phyloP scores from a whole-genome alignment of 2,888 invertebrate genomes.

The Plebejus argus region DNA sequence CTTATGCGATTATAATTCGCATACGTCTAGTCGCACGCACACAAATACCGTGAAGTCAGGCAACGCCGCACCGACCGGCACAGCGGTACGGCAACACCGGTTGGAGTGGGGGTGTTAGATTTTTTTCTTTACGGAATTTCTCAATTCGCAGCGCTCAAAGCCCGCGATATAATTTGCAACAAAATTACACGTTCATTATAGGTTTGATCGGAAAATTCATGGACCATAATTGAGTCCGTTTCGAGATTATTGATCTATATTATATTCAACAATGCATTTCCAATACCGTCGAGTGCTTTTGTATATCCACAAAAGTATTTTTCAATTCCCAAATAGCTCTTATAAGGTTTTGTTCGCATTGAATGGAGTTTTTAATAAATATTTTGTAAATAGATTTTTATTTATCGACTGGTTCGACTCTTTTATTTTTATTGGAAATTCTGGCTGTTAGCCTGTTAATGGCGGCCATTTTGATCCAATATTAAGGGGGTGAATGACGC shows the following conservation, averaged over 20 bases:
- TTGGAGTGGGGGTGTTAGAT: too few relatives aligned
- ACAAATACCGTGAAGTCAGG: too few relatives aligned
- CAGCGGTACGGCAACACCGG: too few relatives aligned
- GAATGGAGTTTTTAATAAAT: slow-evolving; percentile 14
- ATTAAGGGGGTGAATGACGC: too few relatives aligned
- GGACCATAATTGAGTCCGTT: background rate
- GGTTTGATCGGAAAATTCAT: background rate
- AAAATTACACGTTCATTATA: background rate
- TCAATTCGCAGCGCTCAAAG: too few relatives aligned
- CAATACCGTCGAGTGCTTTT: background rate
- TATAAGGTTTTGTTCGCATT: slow-evolving; percentile 5
- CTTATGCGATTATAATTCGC: too few relatives aligned
- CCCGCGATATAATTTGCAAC: background rate
- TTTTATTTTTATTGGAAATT: background rate
- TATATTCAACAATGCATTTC: slow-evolving; percentile 1
- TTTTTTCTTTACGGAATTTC: too few relatives aligned
- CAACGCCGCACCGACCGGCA: too few relatives aligned
- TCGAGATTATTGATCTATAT: slow-evolving; percentile 5
- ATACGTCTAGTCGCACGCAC: too few relatives aligned
- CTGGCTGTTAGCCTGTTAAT: background rate
- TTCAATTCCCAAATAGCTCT: slow-evolving; percentile 17
- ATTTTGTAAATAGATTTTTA: slow-evolving; percentile 17
- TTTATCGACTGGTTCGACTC: background rate
- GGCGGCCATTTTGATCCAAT: too few relatives aligned
- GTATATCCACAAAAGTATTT: slow-evolving; percentile 13